Evolutionary conservation across 2,113 vertebrate species (phyloP).

Genomic region (Anser brachyrhynchus): DNA sequence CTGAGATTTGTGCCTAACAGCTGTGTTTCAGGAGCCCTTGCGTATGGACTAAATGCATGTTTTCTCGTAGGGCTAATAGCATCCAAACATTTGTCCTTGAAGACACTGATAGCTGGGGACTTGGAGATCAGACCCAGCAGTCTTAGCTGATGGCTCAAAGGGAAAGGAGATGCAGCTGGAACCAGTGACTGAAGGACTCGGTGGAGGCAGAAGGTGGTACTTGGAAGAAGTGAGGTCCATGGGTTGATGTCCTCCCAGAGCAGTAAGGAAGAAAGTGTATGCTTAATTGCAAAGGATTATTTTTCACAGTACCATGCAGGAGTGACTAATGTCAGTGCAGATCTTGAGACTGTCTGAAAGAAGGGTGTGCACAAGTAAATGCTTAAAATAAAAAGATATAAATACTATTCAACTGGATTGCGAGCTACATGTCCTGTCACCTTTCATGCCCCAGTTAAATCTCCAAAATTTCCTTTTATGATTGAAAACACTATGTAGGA

Average conservation of each 20-base stretch:
- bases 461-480: neutral
- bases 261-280: neutral
- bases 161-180: neutral
- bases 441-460: neutral
- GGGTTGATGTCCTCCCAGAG: neutral
- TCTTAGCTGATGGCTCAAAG: neutral
- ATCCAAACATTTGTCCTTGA: neutral
- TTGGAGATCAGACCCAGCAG: neutral
- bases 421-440: neutral
- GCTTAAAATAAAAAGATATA: neutral
- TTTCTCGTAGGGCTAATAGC: neutral
- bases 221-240: neutral
- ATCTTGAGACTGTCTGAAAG: neutral
- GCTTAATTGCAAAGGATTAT: neutral
- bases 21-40: constrained; percentile 24
- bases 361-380: neutral
- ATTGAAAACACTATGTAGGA: neutral
- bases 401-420: neutral
- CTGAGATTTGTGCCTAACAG: constrained; percentile 13
- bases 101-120: neutral
- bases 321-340: neutral
- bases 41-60: neutral
- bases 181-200: neutral
- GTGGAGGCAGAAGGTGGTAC: neutral
- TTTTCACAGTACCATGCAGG: neutral